Evolutionary conservation across 2,113 vertebrate species (phyloP).

Genomic region (Procavia capensis): DNA sequence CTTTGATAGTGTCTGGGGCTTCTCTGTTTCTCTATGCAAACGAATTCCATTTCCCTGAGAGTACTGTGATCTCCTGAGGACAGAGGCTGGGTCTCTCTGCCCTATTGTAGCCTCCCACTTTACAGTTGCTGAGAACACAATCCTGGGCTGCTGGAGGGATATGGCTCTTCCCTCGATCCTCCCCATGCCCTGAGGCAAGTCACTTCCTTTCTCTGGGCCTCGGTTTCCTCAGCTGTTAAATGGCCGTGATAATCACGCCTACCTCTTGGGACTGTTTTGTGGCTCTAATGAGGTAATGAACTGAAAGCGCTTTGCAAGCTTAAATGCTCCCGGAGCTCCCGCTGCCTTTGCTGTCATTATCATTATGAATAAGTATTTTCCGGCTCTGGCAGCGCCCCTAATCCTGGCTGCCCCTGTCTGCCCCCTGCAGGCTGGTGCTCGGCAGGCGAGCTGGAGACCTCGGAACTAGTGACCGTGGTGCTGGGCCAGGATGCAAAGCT

Average conservation of each 20-base stretch:
- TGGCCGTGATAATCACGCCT: slow-evolving; percentile 44
- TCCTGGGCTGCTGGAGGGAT: slow-evolving; percentile 3
- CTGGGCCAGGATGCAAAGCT: slow-evolving; percentile 88
- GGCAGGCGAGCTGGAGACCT: slow-evolving; percentile 80
- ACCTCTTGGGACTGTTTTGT: slow-evolving; percentile 48
- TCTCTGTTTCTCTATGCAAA: neutral
- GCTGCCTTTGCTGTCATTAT: neutral
- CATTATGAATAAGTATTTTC: neutral
- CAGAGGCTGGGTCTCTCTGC: neutral
- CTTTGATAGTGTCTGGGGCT: neutral
- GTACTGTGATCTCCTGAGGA: neutral
- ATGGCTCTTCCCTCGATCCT: neutral
- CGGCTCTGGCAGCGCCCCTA: neutral
- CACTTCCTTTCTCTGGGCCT: slow-evolving; percentile 65
- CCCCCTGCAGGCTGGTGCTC: slow-evolving; percentile 76
- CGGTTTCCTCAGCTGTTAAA: slow-evolving; percentile 73
- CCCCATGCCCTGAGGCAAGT: slow-evolving; percentile 52
- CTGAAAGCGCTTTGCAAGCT: slow-evolving; percentile 63
- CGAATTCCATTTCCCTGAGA: neutral
- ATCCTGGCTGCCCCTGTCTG: neutral
- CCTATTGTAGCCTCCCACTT: neutral
- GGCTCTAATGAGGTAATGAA: slow-evolving; percentile 69
- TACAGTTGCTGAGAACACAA: neutral
- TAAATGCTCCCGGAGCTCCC: slow-evolving; percentile 18
- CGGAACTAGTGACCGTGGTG: slow-evolving; percentile 83